Evolutionary conservation across 1,140 invertebrate species (phyloP).

Genomic region (Trachelipus rathkii): DNA sequence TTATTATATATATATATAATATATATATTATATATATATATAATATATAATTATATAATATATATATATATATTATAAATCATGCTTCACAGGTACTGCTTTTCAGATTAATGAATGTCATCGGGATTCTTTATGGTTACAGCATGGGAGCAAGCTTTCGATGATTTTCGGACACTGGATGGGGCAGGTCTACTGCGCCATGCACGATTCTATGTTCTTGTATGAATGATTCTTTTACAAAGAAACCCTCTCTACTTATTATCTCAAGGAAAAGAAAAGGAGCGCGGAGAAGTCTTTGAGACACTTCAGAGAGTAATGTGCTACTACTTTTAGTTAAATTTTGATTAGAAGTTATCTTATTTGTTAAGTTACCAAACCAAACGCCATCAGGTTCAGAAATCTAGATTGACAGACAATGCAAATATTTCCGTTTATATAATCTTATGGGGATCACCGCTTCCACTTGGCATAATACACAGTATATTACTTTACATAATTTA

Average conservation of each 20-base stretch:
- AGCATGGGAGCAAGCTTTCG: background rate
- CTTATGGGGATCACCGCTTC: too few relatives aligned
- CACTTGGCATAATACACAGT: too few relatives aligned
- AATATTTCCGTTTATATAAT: too few relatives aligned
- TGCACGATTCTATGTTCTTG: background rate
- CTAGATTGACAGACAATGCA: too few relatives aligned
- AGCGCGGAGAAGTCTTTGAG: background rate
- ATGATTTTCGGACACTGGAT: background rate
- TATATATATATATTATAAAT: slow-evolving; percentile 1
- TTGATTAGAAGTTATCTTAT: too few relatives aligned
- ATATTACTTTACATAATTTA: too few relatives aligned
- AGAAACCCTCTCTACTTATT: background rate
- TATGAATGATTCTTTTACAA: background rate
- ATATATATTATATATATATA: background rate
- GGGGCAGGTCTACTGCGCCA: slow-evolving; percentile 10
- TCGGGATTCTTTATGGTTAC: background rate
- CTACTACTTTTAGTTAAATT: background rate
- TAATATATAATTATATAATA: background rate
- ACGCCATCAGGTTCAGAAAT: too few relatives aligned
- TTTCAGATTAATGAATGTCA: slow-evolving; percentile 16
- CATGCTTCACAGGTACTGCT: background rate
- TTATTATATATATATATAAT: background rate
- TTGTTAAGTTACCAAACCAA: too few relatives aligned
- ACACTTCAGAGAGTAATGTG: slow-evolving; percentile 14
- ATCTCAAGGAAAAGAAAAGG: background rate